Evolutionary conservation across 53 echinoderm and acorn worm genomes (phyloP).

Genomic region (Paracentrotus lividus): DNA sequence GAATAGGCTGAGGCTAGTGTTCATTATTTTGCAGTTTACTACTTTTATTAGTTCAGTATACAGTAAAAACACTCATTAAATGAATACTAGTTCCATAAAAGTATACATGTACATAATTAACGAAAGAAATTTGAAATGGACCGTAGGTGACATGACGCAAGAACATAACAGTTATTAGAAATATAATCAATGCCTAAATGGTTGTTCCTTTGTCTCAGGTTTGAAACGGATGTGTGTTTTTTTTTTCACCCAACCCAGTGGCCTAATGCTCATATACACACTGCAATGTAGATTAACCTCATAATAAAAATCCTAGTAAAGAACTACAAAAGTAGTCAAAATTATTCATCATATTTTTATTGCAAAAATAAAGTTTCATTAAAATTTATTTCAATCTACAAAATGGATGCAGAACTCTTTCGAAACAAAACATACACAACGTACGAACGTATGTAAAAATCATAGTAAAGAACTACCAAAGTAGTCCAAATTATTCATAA

Average conservation of each 20-base stretch:
- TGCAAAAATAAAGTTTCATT: too few species aligned
- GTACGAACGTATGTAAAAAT: too few species aligned
- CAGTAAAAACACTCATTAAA: neutral
- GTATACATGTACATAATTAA: neutral
- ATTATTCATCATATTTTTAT: neutral
- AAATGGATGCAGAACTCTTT: neutral
- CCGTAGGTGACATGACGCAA: neutral
- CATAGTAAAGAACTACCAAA: neutral
- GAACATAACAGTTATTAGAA: neutral
- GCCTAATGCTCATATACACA: too few species aligned
- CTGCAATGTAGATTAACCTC: too few species aligned
- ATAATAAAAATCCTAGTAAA: too few species aligned
- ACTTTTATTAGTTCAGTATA: constrained; percentile 36
- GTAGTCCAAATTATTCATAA: neutral
- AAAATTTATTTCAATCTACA: neutral
- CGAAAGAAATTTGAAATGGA: neutral
- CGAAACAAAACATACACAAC: neutral
- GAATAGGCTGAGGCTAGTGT: neutral
- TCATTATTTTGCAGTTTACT: neutral
- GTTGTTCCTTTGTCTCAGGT: neutral
- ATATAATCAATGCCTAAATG: neutral
- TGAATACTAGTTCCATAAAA: neutral
- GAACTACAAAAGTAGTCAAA: neutral
- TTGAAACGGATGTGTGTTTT: too few species aligned
- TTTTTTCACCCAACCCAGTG: too few species aligned